A percentile compares a stretch with the other conserved stretches of the same genome.
Conservation (phyloP, 2,797 vertebrate species). For the Geotria australis region DNA sequence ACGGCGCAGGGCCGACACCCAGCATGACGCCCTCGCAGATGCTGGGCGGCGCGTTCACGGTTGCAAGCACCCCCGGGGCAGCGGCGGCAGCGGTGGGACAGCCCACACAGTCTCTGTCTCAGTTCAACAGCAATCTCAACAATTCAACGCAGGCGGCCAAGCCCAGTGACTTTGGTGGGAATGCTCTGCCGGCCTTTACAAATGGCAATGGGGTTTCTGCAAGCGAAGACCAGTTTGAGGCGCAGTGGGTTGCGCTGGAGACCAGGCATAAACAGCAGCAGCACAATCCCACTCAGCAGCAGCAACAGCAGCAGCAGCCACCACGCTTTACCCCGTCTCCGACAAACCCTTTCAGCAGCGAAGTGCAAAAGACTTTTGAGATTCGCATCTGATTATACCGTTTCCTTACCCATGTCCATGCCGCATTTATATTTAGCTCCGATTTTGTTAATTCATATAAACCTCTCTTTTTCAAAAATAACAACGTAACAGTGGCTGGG, state of each 20-base stretch:
- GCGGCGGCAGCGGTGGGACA: background rate
- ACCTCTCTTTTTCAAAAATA: too few relatives aligned
- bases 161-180: background rate
- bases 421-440: too few relatives aligned
- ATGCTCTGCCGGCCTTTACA: background rate
- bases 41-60: too few relatives aligned
- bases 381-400: slow-evolving; percentile 11
- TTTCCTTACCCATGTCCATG: background rate
- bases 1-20: too few relatives aligned
- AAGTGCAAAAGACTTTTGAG: slow-evolving; percentile 95
- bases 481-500: too few relatives aligned
- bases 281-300: too few relatives aligned
- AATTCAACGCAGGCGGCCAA: background rate
- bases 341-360: slow-evolving; percentile 87
- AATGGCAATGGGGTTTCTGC: background rate
- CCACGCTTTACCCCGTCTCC: slow-evolving; percentile 64
- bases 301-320: background rate
- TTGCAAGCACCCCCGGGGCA: background rate
- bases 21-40: background rate
- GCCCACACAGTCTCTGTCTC: background rate
- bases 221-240: slow-evolving; percentile 52
- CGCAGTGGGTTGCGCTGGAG: slow-evolving; percentile 83
- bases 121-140: too few relatives aligned
- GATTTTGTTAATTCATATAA: too few relatives aligned
- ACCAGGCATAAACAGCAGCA: slow-evolving; percentile 24